These are phyloP conservation scores for Anseranas semipalmata DNA, from an alignment of 2,113 vertebrate genomes.

Conservation along the genomic window DNA sequence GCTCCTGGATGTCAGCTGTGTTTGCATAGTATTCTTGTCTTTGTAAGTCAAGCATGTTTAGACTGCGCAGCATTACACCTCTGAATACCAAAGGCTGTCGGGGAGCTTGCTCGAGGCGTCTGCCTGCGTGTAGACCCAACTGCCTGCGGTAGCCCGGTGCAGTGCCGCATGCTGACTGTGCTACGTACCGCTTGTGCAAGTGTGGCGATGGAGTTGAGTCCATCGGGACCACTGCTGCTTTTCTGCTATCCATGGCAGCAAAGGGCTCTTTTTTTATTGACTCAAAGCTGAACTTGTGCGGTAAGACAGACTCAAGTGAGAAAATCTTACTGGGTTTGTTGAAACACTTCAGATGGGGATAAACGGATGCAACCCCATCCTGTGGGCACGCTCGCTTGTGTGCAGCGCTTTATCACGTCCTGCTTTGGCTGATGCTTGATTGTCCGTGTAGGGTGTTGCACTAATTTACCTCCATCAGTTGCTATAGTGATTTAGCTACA, in stretches of 20 bases:
- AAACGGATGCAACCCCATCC: background rate
- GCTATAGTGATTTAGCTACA: background rate
- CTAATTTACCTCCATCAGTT: background rate
- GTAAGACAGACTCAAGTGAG: background rate
- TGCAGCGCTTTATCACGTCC: background rate
- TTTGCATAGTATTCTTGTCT: background rate
- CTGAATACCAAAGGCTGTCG: no score
- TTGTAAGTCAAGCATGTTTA: fast-evolving
- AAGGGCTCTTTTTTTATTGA: background rate
- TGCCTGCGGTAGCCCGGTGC: fast-evolving
- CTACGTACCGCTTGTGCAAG: fast-evolving
- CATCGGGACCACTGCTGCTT: fast-evolving
- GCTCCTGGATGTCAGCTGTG: background rate
- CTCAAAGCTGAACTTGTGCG: background rate
- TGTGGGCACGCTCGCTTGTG: background rate
- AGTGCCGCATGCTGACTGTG: fast-evolving
- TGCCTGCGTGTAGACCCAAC: background rate
- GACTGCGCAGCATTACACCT: fast-evolving
- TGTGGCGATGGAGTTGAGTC: fast-evolving
- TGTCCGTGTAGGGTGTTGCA: background rate
- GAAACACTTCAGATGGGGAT: background rate
- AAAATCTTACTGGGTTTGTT: background rate
- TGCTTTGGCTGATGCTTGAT: background rate
- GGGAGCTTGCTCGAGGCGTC: background rate
- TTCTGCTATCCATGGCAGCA: fast-evolving